Evolutionary conservation across 2,113 vertebrate genomes (phyloP), one percentile per base, ranked within the genome.

Genomic region (Silurus glanis): DNA sequence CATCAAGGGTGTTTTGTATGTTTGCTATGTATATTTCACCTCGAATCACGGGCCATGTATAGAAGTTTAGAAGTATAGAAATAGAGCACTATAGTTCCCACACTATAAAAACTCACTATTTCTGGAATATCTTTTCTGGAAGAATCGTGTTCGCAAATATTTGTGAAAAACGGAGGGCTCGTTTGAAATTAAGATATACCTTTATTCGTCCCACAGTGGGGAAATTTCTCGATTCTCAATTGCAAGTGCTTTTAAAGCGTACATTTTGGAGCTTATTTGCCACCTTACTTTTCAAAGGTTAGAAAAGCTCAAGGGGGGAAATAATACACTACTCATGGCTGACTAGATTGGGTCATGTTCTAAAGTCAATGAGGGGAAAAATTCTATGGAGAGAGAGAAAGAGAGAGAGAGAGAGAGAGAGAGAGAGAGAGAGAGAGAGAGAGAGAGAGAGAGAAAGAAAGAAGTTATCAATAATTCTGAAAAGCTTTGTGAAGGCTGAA

Each of bases 161-260:
- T 53, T 76, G 3, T 55, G 9, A 55, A 55, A 25, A 21, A n/a
- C 25, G 6, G 16, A 25, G 1, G 5, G 10, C 3, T 78, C 23
- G 14, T 37, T 37, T 37, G 37, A 37, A 37, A 37, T 37, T 37
- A 2, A 37, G 37, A 37, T 37, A 37, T 37, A 25, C 23, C 10
- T 78, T 78, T 78, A 78, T 56, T 53, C 53, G 47, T 37, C 28
- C 28, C 28, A 37, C 28, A 37, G 28, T 37, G 28, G 28, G 28
- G 28, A 37, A 37, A 37, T 37, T 37, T 37, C 37, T 37, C 37
- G 37, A 2, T 37, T 37, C 37, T 37, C 37, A 75, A 75, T 75
- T 13, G 19, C 21, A 14, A 75, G 72, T 53, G 47, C 21, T 10
- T 67, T 45, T 47, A 93, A 91, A 91, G 91, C 90, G 91, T 91